These are phyloP conservation scores for Drosophila miranda DNA, from an alignment of 1,140 invertebrate species.

Conservation along the genomic window DNA sequence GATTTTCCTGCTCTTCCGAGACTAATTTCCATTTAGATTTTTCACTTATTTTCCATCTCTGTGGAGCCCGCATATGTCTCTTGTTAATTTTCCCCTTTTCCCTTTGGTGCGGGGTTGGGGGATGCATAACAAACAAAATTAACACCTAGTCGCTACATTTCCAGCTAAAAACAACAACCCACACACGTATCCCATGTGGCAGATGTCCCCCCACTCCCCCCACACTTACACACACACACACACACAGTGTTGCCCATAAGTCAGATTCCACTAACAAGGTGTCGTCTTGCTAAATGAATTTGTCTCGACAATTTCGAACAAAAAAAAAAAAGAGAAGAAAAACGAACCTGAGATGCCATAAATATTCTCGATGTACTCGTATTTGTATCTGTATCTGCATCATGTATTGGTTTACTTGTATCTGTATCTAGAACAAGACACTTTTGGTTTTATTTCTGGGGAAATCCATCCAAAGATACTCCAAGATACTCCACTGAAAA, in stretches of 20 bases:
- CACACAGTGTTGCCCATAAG: conserved; percentile 24
- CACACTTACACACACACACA: not conserved
- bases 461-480: conserved; percentile 61
- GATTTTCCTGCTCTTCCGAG: not conserved
- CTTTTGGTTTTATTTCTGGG: conserved; percentile 65
- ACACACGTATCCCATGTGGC: conserved; percentile 15
- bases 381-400: not conserved
- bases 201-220: conserved; percentile 12
- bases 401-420: conserved; percentile 5
- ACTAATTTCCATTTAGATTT: conserved; percentile 36
- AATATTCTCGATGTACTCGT: conserved; percentile 26
- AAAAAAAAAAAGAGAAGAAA: too few relatives aligned
- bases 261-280: conserved; percentile 64
- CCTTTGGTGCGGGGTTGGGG: conserved; percentile 2
- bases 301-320: conserved; percentile 23
- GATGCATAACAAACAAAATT: conserved; percentile 61
- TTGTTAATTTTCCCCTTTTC: conserved; percentile 45
- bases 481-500: conserved; percentile 16
- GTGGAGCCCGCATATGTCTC: conserved; percentile 53
- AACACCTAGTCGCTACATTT: conserved; percentile 75
- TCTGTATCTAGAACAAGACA: conserved; percentile 57
- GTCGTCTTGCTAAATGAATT: conserved; percentile 76
- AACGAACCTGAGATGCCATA: conserved; percentile 20
- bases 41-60: conserved; percentile 19
- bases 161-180: conserved; percentile 65